A percentile compares a stretch with the other conserved stretches of the same genome.
Evolutionary conservation across 1,140 invertebrate species (phyloP).

Genomic region (Drosophila mauritiana): DNA sequence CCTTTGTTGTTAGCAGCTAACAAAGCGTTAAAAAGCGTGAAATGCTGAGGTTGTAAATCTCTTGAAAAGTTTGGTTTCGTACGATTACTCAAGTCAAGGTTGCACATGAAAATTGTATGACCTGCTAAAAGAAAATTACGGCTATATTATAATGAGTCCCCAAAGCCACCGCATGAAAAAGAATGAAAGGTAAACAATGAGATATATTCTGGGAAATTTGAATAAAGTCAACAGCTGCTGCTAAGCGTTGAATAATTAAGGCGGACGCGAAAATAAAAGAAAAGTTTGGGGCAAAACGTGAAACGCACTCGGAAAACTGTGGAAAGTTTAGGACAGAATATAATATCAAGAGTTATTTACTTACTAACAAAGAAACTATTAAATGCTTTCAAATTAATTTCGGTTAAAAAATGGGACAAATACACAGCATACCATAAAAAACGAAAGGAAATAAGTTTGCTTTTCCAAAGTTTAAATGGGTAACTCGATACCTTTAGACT

Average conservation of each 20-base stretch:
- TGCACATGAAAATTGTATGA: constrained; percentile 12
- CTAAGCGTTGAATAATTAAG: constrained; percentile 46
- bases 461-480: not conserved
- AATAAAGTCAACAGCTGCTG: constrained; percentile 54
- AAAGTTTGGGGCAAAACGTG: constrained; percentile 14
- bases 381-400: not conserved
- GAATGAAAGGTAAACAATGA: constrained; percentile 28
- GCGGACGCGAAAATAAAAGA: constrained; percentile 3
- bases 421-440: not conserved
- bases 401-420: too few species aligned
- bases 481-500: not conserved
- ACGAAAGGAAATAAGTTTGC: not conserved
- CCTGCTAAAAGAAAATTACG: constrained; percentile 38
- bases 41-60: constrained; percentile 40
- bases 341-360: not conserved
- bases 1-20: constrained; percentile 30
- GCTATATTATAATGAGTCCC: constrained; percentile 48
- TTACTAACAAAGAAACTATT: not conserved
- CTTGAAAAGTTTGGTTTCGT: constrained; percentile 30
- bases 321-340: not conserved
- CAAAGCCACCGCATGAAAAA: constrained; percentile 10
- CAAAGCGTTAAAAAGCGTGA: constrained; percentile 42
- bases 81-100: constrained; percentile 47
- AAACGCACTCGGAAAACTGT: constrained; percentile 11
- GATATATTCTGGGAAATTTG: constrained; percentile 44